Conservation (phyloP, 2,888 invertebrate species). For the Drosophila affinis region DNA sequence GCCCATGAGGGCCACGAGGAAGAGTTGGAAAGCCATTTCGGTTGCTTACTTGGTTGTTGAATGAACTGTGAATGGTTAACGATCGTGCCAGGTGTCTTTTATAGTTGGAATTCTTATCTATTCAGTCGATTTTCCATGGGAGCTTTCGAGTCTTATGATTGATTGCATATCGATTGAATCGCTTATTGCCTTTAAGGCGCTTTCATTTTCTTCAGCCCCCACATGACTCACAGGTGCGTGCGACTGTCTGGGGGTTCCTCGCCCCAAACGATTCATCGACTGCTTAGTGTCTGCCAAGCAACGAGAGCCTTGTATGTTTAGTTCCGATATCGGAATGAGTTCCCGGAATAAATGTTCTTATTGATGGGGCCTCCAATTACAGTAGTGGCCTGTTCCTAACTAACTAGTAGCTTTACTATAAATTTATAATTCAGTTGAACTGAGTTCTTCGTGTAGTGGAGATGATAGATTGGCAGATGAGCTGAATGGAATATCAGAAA, state of each 20-base stretch:
- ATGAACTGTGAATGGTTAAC: not conserved
- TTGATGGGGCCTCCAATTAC: not conserved
- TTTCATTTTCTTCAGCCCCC: not conserved
- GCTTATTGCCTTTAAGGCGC: not conserved
- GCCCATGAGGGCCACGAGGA: conserved; percentile 47
- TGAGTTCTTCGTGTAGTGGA: not conserved
- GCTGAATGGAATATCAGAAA: too few relatives aligned
- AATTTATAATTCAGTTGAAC: not conserved
- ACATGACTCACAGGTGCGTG: conserved; percentile 13
- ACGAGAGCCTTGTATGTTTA: not conserved
- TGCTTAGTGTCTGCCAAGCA: conserved; percentile 1
- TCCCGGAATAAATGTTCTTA: not conserved
- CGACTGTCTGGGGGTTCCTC: conserved; percentile 9
- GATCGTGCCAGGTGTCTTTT: conserved; percentile 25
- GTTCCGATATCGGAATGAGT: not conserved
- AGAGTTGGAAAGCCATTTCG: conserved; percentile 54
- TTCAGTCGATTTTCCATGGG: not conserved
- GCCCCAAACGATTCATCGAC: conserved; percentile 12
- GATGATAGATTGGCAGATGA: not conserved
- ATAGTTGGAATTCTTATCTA: conserved; percentile 40
- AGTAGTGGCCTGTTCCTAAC: not conserved
- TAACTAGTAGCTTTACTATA: not conserved
- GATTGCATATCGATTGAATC: conserved; percentile 15
- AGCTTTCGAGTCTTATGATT: conserved; percentile 11
- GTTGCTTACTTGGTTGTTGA: not conserved